A percentile compares a stretch with the other conserved stretches of the same genome.
Conservation (phyloP, 1,140 invertebrate species). For the Nebria ingens region DNA sequence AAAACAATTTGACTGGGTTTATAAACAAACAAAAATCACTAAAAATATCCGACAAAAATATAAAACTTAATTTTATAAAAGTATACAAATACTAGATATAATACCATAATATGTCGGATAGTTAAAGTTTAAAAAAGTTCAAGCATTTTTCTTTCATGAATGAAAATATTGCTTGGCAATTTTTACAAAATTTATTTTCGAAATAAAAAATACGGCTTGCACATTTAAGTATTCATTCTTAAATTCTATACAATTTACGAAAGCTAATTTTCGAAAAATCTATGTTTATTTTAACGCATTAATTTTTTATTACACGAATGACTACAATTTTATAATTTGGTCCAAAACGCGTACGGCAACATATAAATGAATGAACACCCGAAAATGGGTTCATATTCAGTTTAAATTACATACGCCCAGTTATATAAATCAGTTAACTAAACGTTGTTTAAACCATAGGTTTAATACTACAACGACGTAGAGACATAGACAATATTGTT, state of each 20-base stretch:
- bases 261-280: slow-evolving; percentile 9
- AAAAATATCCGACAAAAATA: slow-evolving; percentile 16
- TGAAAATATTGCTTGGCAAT: slow-evolving; percentile 15
- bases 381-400: too few species aligned
- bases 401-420: too few species aligned
- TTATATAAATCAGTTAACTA: too few species aligned
- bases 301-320: too few species aligned
- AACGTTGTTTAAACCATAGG: too few species aligned
- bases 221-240: slow-evolving; percentile 7
- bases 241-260: slow-evolving; percentile 17
- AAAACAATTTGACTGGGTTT: slow-evolving; percentile 5
- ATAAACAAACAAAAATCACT: slow-evolving; percentile 18
- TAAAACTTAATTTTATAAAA: slow-evolving; percentile 20
- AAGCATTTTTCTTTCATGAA: not conserved
- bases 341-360: too few species aligned
- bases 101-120: too few species aligned
- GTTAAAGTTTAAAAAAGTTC: too few species aligned
- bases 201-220: slow-evolving; percentile 15
- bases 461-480: too few species aligned
- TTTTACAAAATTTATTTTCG: slow-evolving; percentile 18
- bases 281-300: not conserved
- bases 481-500: too few species aligned
- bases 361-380: too few species aligned
- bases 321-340: too few species aligned
- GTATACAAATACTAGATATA: slow-evolving; percentile 21